A percentile compares a stretch with the other conserved stretches of the same genome.
Conservation (phyloP, 2,888 invertebrate species). For the Eurytoma adleriae region DNA sequence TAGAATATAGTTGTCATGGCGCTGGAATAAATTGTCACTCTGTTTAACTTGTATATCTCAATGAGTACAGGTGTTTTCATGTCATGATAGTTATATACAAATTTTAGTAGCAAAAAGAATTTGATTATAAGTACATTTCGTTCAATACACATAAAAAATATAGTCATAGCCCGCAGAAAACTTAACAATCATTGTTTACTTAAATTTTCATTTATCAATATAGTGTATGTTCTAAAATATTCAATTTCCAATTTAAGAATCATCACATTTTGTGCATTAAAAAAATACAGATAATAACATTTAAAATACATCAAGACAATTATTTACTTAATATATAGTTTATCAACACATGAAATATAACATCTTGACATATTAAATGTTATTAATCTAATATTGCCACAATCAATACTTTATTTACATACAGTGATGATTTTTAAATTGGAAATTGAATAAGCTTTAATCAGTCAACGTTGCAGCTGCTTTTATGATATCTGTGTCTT, state of each 20-base stretch:
- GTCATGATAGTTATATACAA: conserved; percentile 54
- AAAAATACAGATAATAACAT: conserved; percentile 38
- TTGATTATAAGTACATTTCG: conserved; percentile 52
- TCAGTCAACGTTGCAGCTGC: conserved; percentile 71
- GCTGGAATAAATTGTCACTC: conserved; percentile 46
- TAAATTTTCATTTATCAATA: conserved; percentile 19
- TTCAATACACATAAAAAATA: conserved; percentile 59
- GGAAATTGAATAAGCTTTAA: conserved; percentile 72
- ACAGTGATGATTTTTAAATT: conserved; percentile 64
- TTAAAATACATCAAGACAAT: conserved; percentile 42
- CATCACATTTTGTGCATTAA: conserved; percentile 37
- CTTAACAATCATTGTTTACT: conserved; percentile 60
- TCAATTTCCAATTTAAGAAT: conserved; percentile 70
- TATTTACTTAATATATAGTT: conserved; percentile 14
- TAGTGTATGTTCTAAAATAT: conserved; percentile 61
- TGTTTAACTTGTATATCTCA: conserved; percentile 38
- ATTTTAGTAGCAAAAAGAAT: conserved; percentile 51
- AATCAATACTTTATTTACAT: conserved; percentile 48
- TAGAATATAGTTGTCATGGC: conserved; percentile 49
- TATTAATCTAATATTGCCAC: conserved; percentile 4
- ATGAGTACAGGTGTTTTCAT: conserved; percentile 36
- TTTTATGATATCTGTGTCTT: conserved; percentile 68
- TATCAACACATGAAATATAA: conserved; percentile 8
- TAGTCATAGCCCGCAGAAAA: conserved; percentile 59
- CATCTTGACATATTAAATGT: conserved; percentile 40